Evolutionary conservation across 2,113 vertebrate species (phyloP).

Genomic region (Nothobranchius furzeri): DNA sequence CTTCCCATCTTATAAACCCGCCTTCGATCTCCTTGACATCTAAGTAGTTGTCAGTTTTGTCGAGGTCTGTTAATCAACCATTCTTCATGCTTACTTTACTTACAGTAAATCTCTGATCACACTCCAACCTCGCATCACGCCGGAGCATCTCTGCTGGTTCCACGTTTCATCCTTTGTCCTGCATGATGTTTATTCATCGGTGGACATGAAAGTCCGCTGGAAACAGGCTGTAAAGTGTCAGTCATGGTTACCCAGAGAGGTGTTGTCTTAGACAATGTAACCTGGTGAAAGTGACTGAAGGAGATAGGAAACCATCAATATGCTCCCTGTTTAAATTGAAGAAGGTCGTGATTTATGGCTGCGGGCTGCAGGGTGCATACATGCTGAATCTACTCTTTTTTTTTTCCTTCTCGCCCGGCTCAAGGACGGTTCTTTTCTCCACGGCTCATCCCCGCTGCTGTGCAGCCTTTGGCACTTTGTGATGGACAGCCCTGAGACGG

Average conservation of each 20-base stretch:
- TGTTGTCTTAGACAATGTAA: conserved; percentile 69
- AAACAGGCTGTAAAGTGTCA: conserved; percentile 69
- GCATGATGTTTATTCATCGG: conserved; percentile 57
- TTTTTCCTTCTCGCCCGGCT: conserved; percentile 52
- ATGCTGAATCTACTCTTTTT: conserved; percentile 77
- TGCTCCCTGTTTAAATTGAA: conserved; percentile 75
- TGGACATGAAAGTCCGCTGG: conserved; percentile 60
- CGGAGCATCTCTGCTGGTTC: background rate
- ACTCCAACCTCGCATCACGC: conserved; percentile 41
- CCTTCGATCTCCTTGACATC: conserved; percentile 41
- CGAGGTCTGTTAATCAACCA: conserved; percentile 44
- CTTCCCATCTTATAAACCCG: conserved; percentile 35
- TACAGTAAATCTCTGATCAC: conserved; percentile 58
- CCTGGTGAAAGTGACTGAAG: conserved; percentile 72
- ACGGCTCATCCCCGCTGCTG: conserved; percentile 56
- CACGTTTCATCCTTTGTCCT: conserved; percentile 23
- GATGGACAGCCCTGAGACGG: conserved; percentile 56
- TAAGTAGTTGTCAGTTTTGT: conserved; percentile 17
- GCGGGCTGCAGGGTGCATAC: conserved; percentile 54
- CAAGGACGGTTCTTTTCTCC: conserved; percentile 76
- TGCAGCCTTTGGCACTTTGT: conserved; percentile 43
- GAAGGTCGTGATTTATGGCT: conserved; percentile 77
- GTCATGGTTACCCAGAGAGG: conserved; percentile 62
- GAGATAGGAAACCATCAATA: conserved; percentile 76
- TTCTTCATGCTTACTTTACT: conserved; percentile 40